Evolutionary conservation across 2,888 invertebrate species (phyloP), one percentile per base, ranked within the genome.

Genomic region (Athripsodes cinereus): DNA sequence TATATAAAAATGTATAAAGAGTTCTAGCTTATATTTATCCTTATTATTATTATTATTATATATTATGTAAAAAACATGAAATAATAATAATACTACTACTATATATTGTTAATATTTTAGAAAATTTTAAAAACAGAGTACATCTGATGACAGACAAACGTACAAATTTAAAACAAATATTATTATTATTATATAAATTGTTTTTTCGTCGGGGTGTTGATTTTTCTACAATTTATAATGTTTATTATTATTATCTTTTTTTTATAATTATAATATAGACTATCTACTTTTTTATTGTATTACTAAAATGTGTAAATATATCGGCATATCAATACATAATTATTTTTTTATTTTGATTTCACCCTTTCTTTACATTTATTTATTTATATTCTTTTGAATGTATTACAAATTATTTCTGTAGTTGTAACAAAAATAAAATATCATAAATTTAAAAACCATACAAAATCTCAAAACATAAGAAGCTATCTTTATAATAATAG

Each of bases 111-210:
- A 48, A 59, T 59, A 55, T 59, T 59, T 60, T 60, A 60, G 52
- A 53, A 60, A 60, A 60, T 54, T 57, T 60, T 57, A 57, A 60
- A 63, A 73, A 73, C 83, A 83, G 83, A 83, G 63, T 57, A 82
- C 83, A 84, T 83, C 83, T 84, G 83, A 83, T 84, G 83, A 78
- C 80, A 75, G 72, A 78, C 40, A 40, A 79, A 82, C 82, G 83
- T 84, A 84, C 83, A 84, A 84, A 83, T 81, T 40, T 40, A 40
- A 40, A 40, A 8, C 8, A 40, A 40, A 16, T 65, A 61, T n/a
- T n/a, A n/a, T n/a, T n/a, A n/a, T n/a, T 50, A 58, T 57, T 31
- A 52, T 49, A n/a, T 40, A 40, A 54, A 44, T 55, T 21, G 44
- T 50, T 22, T 46, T 59, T n/a, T 48, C 55, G 57, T 57, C 55